Evolutionary conservation across 2,113 vertebrate species (phyloP).

Genomic region (Pachycephala philippinensis): DNA sequence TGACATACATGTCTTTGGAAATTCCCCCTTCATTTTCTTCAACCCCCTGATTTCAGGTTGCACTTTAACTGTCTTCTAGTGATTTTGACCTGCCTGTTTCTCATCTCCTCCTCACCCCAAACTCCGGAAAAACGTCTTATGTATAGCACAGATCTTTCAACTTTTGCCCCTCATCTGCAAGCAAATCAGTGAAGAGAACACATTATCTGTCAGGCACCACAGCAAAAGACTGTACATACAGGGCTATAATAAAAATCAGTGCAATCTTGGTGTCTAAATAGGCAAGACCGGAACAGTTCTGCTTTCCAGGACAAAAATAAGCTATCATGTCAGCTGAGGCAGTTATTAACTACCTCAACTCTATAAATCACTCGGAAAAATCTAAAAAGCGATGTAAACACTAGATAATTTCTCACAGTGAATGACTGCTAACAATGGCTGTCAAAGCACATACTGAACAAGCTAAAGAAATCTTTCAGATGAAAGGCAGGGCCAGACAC

Average conservation of each 20-base stretch:
- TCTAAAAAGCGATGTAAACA: not conserved
- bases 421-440: not conserved
- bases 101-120: not conserved
- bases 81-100: not conserved
- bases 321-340: not conserved
- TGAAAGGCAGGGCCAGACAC: not conserved
- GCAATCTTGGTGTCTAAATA: not conserved
- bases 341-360: not conserved
- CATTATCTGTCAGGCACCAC: not conserved
- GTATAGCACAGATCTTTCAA: not conserved
- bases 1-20: not conserved
- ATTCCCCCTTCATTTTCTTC: not conserved
- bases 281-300: not conserved
- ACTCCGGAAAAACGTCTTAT: not conserved
- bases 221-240: not conserved
- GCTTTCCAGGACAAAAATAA: not conserved
- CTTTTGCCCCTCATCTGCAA: not conserved
- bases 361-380: not conserved
- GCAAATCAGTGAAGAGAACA: not conserved
- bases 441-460: not conserved
- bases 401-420: not conserved
- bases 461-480: not conserved
- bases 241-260: not conserved
- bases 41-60: not conserved
- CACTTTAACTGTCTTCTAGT: not conserved